These are phyloP conservation scores for Drosophila engyochracea DNA, from an alignment of 2,888 invertebrate genomes.

Conservation along the genomic window DNA sequence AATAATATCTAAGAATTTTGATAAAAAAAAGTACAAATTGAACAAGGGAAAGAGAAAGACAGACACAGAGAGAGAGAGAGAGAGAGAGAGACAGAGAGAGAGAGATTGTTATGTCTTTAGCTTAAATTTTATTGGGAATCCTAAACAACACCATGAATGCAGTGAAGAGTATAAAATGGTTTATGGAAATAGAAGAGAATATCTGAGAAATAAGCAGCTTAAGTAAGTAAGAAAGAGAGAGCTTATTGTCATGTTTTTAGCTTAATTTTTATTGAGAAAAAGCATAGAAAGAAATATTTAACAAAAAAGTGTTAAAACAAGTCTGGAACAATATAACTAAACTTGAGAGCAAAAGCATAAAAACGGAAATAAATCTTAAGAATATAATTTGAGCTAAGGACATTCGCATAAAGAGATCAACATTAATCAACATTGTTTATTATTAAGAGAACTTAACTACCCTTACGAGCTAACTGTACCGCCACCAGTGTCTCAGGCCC, in stretches of 20 bases:
- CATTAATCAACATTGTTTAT: constrained; percentile 10
- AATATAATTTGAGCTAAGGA: background rate
- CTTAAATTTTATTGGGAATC: background rate
- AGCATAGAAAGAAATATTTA: background rate
- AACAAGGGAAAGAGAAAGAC: background rate
- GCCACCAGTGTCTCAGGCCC: background rate
- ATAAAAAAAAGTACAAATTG: background rate
- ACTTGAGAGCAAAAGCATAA: background rate
- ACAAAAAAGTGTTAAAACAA: background rate
- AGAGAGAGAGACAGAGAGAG: background rate
- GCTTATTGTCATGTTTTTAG: background rate
- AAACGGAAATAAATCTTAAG: background rate
- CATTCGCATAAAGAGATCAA: constrained; percentile 4
- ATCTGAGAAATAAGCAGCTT: background rate
- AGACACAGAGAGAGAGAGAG: background rate
- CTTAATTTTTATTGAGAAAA: background rate
- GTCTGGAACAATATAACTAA: background rate
- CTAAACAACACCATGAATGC: background rate
- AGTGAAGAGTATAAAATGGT: background rate
- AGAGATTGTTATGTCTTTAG: background rate
- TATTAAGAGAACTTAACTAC: constrained; percentile 18
- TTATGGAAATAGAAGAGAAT: background rate
- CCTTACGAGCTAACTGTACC: constrained; percentile 28
- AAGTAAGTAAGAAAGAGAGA: background rate
- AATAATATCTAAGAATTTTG: background rate